phyloP scores from a whole-genome alignment of 2,888 invertebrate species.

The Amphipyra berbera region DNA sequence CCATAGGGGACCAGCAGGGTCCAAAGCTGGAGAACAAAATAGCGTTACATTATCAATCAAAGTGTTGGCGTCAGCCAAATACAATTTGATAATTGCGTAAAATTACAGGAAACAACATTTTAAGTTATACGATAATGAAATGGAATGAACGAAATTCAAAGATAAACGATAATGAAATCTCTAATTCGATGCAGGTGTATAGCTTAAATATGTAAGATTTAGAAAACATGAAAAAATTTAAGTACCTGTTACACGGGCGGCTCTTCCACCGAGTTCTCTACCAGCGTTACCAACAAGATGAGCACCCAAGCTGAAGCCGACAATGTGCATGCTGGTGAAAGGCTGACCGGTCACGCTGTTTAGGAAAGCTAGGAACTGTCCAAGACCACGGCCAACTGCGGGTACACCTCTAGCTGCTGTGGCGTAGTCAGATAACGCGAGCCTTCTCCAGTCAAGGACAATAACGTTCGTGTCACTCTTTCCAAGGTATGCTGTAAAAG shows the following conservation, averaged over 20 bases:
- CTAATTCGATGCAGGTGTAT: no score
- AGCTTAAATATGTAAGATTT: no score
- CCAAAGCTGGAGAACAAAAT: constrained; percentile 38
- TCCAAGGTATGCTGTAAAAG: constrained; percentile 67
- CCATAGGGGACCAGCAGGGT: constrained; percentile 66
- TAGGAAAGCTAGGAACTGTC: constrained; percentile 78
- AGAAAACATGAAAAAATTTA: background rate
- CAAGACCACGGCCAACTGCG: constrained; percentile 77
- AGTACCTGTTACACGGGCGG: constrained; percentile 79
- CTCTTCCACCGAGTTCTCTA: constrained; percentile 73
- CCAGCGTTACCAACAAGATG: constrained; percentile 84
- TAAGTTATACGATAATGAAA: no score
- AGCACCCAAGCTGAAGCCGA: constrained; percentile 86
- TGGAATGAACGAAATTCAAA: no score
- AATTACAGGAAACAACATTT: no score
- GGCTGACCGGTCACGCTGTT: constrained; percentile 69
- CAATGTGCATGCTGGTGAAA: constrained; percentile 75
- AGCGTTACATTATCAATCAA: background rate
- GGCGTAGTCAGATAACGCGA: constrained; percentile 70
- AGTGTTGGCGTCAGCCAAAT: no score
- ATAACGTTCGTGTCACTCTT: constrained; percentile 79
- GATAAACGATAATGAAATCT: no score
- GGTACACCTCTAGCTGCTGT: constrained; percentile 76
- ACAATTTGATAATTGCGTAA: no score
- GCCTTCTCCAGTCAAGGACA: constrained; percentile 79